Evolutionary conservation across 2,113 vertebrate species (phyloP), one percentile per base, ranked within the genome.

Genomic region (Alethe castanea): DNA sequence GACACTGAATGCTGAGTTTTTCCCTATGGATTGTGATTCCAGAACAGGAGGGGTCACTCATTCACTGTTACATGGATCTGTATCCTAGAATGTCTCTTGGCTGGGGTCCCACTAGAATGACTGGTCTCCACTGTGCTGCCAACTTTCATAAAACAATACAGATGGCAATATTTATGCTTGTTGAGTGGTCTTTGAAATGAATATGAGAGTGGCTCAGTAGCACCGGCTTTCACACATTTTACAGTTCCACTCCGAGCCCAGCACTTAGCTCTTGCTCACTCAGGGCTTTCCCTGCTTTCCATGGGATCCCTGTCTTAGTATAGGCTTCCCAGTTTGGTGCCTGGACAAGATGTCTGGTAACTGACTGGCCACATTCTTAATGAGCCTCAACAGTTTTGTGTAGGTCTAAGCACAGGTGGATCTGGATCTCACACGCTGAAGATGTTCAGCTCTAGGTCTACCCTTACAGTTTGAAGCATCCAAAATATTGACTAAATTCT

Each of bases 171-270:
- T 73, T 96, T 86, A 88, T 83, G 70, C 89, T 90, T 6, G 2
- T 50, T 89, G 93, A 95, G 70, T 77, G 70, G 74, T 85, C 89
- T 92, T 81, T 92, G 78, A 95, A 95, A 93, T 40, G 67, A 92
- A 60, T 86, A 74, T 35, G 48, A 88, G 72, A 61, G 47, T 40
- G 28, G 67, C 64, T 88, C 66, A 47, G 71, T 26, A 85, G 70
- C 67, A 83, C 33, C 0, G 0, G 50, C 53, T 92, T 89, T 85
- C 61, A 79, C 62, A 45, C 59, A 54, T 50, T 61, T 60, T 87
- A 65, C 47, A 70, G 74, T 69, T 90, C 64, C 24, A 40, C 25
- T 83, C 50, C 29, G 53, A 59, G 57, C 56, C 74, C 47, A 67
- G 44, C 45, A 56, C 64, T 89, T 71, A 54, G 52, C 7, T 86